These are phyloP conservation scores for Amphimallon solstitiale DNA, from an alignment of 2,888 invertebrate genomes.

Conservation along the genomic window DNA sequence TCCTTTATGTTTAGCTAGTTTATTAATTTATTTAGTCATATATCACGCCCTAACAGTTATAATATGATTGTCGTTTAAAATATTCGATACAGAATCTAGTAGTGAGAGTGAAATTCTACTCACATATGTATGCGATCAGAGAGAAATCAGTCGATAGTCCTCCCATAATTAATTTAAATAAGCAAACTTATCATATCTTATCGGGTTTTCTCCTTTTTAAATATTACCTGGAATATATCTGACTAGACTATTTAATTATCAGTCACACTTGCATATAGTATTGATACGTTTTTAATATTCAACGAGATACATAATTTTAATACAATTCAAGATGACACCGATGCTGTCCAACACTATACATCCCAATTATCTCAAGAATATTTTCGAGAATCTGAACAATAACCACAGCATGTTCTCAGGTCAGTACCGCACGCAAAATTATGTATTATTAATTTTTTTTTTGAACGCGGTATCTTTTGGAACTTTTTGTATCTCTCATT, in stretches of 20 bases:
- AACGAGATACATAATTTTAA: constrained; percentile 40
- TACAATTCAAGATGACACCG: constrained; percentile 41
- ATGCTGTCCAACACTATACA: constrained; percentile 40
- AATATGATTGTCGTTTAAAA: constrained; percentile 45
- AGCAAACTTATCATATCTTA: constrained; percentile 50
- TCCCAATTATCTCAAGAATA: constrained; percentile 37
- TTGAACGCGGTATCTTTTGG: neutral
- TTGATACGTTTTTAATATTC: constrained; percentile 62
- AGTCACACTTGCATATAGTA: constrained; percentile 59
- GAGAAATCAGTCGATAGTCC: neutral
- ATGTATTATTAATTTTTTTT: constrained; percentile 41
- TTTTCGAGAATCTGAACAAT: constrained; percentile 38
- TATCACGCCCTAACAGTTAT: constrained; percentile 50
- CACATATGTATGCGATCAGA: neutral
- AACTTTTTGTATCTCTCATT: neutral
- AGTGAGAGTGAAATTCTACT: neutral
- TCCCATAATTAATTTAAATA: constrained; percentile 43
- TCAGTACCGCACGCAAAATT: constrained; percentile 41
- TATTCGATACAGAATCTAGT: neutral
- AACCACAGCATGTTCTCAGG: constrained; percentile 35
- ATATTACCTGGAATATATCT: constrained; percentile 49
- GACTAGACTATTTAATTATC: constrained; percentile 57
- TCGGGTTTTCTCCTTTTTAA: constrained; percentile 45
- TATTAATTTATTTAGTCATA: constrained; percentile 54
- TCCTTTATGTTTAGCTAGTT: constrained; percentile 48